phyloP scores from a whole-genome alignment of 2,888 invertebrate species.

The Platerodrilus igneus region DNA sequence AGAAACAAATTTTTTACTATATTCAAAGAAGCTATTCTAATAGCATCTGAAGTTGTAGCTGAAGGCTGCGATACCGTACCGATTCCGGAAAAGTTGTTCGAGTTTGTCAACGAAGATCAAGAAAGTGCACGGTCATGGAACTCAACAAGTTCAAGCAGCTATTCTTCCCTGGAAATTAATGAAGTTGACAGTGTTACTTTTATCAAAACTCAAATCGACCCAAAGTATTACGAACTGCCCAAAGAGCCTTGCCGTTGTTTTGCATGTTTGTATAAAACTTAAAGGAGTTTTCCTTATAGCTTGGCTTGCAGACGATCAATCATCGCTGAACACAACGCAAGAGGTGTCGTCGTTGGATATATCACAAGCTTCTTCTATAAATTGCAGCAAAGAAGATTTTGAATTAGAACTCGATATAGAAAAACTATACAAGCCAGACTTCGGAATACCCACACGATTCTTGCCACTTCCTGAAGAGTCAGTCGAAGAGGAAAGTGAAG shows the following conservation, averaged over 20 bases:
- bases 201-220: conserved; percentile 22
- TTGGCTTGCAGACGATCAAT: no score
- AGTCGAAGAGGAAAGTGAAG: conserved; percentile 12
- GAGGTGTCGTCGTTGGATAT: no score
- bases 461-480: conserved; percentile 11
- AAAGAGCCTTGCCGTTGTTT: conserved; percentile 23
- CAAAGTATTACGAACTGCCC: conserved; percentile 29
- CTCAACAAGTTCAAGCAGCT: conserved; percentile 3
- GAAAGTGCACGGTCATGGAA: conserved; percentile 3
- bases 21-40: conserved; percentile 39
- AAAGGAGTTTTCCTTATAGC: no score
- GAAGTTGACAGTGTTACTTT: conserved; percentile 28
- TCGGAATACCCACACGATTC: conserved; percentile 22
- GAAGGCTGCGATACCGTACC: conserved; percentile 35
- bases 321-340: no score
- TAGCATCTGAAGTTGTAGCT: conserved; percentile 39
- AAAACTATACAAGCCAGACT: conserved; percentile 22
- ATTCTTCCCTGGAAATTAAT: conserved; percentile 10
- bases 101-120: conserved; percentile 16
- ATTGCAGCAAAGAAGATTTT: conserved; percentile 1
- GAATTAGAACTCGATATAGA: conserved; percentile 8
- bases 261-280: no score
- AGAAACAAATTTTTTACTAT: conserved; percentile 38
- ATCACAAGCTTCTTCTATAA: no score
- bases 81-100: conserved; percentile 35